Evolutionary conservation across 2,113 vertebrate species (phyloP).

Genomic region (Kobus ellipsiprymnus): DNA sequence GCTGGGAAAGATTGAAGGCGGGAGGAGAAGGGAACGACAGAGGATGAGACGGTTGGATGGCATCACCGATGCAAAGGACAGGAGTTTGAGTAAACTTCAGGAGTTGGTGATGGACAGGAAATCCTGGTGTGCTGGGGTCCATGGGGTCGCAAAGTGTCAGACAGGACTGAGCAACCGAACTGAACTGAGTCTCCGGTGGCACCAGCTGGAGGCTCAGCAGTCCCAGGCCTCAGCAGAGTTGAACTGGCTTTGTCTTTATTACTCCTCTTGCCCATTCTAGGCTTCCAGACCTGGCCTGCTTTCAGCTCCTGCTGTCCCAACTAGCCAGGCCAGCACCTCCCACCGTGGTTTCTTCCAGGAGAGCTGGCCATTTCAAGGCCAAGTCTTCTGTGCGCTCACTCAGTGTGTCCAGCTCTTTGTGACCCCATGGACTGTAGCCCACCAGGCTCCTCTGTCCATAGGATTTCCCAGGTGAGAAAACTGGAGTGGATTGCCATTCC

Average conservation of each 20-base stretch:
- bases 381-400: not conserved
- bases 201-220: not conserved
- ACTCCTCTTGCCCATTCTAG: not conserved
- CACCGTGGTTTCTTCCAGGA: not conserved
- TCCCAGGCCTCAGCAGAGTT: not conserved
- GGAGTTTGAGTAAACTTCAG: not conserved
- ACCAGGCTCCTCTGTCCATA: not conserved
- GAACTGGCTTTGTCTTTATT: not conserved
- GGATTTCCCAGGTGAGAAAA: not conserved
- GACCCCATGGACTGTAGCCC: not conserved
- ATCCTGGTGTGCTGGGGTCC: not conserved
- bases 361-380: not conserved
- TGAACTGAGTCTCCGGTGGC: not conserved
- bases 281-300: not conserved
- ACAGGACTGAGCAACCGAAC: not conserved
- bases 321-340: not conserved
- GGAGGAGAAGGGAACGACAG: not conserved
- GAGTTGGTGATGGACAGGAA: not conserved
- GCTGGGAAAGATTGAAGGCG: not conserved
- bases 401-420: not conserved
- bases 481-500: not conserved
- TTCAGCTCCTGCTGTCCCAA: not conserved
- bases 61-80: fast-evolving
- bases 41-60: not conserved
- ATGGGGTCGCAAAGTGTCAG: not conserved